Percentiles rank a stretch among this genome's conserved stretches.
phyloP scores from a whole-genome alignment of 2,888 invertebrate genomes.

The Seladonia tumulorum region DNA sequence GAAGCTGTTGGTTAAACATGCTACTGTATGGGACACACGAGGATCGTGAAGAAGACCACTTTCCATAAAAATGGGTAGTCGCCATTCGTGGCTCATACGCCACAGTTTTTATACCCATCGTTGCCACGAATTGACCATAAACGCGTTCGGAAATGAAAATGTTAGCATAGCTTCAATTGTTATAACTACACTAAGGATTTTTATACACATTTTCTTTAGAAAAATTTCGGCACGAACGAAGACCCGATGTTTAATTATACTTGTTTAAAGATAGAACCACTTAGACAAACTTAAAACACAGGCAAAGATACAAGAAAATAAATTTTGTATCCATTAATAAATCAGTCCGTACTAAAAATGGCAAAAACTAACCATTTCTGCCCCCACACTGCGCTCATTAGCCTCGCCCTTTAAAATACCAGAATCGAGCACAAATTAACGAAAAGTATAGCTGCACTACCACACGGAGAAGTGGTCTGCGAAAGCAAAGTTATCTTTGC shows the following conservation, averaged over 20 bases:
- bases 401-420: not conserved
- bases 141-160: no score
- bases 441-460: not conserved
- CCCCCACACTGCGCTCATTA: not conserved
- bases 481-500: not conserved
- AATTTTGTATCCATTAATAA: not conserved
- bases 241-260: no score
- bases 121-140: not conserved
- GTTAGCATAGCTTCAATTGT: no score
- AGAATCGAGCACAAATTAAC: not conserved
- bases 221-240: no score
- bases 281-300: no score
- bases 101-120: not conserved
- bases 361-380: not conserved
- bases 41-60: not conserved
- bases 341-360: not conserved
- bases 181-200: no score
- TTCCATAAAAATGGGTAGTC: not conserved
- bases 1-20: not conserved
- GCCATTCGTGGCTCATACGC: not conserved
- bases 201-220: no score
- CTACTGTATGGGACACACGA: not conserved
- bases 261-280: no score
- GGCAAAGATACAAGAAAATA: not conserved
- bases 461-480: not conserved